Base-by-base conservation (phyloP, 2,113 vertebrate genomes). In the Gavialis gangeticus region DNA sequence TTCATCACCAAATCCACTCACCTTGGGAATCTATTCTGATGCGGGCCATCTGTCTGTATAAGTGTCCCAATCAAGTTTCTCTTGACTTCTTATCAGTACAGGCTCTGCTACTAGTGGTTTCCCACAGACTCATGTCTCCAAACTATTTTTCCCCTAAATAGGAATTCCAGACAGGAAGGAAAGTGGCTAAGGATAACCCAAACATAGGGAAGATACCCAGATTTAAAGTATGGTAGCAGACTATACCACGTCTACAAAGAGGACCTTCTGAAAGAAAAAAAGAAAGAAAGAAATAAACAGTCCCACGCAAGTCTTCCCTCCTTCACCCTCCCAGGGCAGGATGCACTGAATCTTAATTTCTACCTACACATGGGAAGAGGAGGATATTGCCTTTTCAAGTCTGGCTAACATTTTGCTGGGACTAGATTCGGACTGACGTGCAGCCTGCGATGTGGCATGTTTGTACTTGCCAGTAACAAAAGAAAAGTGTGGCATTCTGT, bases 391-490 rank as follows among this genome's bases (percentile, higher is more conserved):
- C 46, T 22, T 27, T 24, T 30, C 27, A 37, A 0, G 0, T 18
- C 57, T 67, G 34, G 59, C 67, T 88, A 79, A 28, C 14, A 30
- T 71, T 83, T 67, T 92, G 19, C 62, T 59, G 54, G 57, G 88
- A 12, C 16, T 55, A 54, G 67, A 62, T 85, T 90, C n/a, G 55
- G 25, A 15, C 71, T 87, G 73, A 28, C 71, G n/a, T 63, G 75
- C 21, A 57, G 30, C 19, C 56, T 87, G 34, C 57, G 57, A 11
- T 2, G 3, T 10, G 13, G 6, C 67, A 56, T 6, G 34, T 62
- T 82, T 79, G 56, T 71, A 64, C 59, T 81, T 90, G 78, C 62
- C 60, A 87, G 14, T 25, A 92, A 75, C 58, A 90, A 93, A 93
- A 84, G 46, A 86, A 19, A 77, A 58, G 28, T 28, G 46, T 69